A percentile compares a stretch with the other conserved stretches of the same genome.
phyloP scores from a whole-genome alignment of 2,113 vertebrate species.

The Tricholaema leucomelas region DNA sequence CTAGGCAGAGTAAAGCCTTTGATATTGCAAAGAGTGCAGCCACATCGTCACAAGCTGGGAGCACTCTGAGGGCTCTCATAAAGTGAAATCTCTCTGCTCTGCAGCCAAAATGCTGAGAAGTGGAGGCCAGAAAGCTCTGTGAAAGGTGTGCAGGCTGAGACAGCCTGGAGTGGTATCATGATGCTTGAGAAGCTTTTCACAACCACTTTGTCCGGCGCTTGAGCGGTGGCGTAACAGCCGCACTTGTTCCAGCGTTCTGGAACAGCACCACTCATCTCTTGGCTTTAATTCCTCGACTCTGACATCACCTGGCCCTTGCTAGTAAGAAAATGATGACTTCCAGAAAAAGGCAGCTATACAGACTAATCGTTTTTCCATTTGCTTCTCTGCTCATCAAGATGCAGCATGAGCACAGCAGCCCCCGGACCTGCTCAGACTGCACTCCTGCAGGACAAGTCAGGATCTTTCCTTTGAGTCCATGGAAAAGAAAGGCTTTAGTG shows the following conservation, averaged over 20 bases:
- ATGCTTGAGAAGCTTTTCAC: neutral
- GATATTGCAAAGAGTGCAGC: neutral
- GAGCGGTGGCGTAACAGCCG: rapidly evolving
- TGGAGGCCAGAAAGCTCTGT: neutral
- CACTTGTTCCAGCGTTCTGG: neutral
- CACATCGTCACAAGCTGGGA: neutral
- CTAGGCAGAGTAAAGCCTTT: neutral
- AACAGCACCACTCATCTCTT: neutral
- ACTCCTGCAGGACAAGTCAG: rapidly evolving
- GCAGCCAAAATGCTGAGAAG: rapidly evolving
- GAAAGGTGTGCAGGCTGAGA: neutral
- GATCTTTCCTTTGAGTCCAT: neutral
- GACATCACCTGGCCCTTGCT: rapidly evolving
- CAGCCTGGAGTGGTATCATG: neutral
- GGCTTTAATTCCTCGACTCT: neutral
- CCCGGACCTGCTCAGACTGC: rapidly evolving
- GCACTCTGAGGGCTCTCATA: neutral
- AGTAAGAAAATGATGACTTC: neutral
- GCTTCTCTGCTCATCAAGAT: neutral
- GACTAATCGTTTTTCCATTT: neutral
- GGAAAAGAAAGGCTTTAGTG: neutral
- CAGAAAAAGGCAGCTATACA: neutral
- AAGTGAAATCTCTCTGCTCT: neutral
- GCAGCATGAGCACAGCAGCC: rapidly evolving
- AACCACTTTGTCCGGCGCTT: neutral